phyloP scores from a whole-genome alignment of 2,113 vertebrate species.

The Rhabdornis inornatus region DNA sequence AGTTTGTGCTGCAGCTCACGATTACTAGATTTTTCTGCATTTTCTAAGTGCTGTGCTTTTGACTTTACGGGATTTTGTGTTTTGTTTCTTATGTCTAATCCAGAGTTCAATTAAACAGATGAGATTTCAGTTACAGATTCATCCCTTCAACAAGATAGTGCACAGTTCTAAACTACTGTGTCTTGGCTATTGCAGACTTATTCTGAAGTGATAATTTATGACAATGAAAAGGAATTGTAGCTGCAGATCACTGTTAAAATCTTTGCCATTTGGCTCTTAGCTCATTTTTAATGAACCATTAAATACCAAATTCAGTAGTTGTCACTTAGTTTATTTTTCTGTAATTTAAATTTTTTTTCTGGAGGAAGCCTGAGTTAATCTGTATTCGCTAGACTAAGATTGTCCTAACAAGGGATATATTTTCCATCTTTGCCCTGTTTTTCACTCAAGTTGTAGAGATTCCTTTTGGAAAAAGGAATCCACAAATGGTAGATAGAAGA shows the following conservation, averaged over 20 bases:
- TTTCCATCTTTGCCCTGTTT: neutral
- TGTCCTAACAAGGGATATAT: neutral
- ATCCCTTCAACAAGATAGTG: neutral
- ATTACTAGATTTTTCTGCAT: neutral
- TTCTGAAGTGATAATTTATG: neutral
- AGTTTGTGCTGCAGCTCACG: neutral
- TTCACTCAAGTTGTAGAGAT: neutral
- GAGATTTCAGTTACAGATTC: neutral
- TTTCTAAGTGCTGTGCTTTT: neutral
- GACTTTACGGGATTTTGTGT: neutral
- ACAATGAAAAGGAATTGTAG: neutral
- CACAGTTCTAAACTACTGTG: neutral
- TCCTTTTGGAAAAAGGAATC: neutral
- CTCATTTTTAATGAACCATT: neutral
- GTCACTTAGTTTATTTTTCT: neutral
- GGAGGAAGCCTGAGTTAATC: neutral
- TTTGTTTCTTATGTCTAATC: neutral
- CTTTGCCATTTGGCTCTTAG: neutral
- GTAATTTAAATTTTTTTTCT: neutral
- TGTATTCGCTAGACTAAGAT: neutral
- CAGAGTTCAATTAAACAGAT: neutral
- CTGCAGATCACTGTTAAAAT: neutral
- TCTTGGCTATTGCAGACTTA: neutral
- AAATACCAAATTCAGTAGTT: neutral
- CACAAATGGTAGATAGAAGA: neutral